Evolutionary conservation across 2,113 vertebrate species (phyloP).

Genomic region (Lasiurus borealis): DNA sequence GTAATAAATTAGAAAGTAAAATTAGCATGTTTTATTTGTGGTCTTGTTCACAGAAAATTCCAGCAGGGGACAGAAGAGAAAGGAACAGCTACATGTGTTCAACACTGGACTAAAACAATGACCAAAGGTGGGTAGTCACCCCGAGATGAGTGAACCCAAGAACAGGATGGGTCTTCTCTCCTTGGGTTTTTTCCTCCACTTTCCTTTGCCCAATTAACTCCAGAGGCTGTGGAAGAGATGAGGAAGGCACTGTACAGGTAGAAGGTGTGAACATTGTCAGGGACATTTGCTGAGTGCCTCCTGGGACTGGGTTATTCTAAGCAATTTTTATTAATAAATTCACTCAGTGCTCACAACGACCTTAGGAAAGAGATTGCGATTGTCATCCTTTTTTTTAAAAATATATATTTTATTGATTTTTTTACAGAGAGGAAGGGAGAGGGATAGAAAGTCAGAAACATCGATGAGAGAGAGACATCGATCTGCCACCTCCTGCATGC

Average conservation of each 20-base stretch:
- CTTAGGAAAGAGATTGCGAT: not conserved
- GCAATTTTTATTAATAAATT: not conserved
- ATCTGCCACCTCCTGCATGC: too few species aligned
- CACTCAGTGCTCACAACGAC: not conserved
- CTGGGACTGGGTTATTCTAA: not conserved
- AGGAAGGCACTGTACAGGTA: not conserved
- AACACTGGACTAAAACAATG: not conserved
- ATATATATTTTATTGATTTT: too few species aligned
- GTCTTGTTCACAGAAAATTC: conserved; percentile 10
- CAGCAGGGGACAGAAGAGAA: not conserved
- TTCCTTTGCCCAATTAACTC: not conserved
- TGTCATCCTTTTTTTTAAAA: too few species aligned
- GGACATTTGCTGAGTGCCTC: not conserved
- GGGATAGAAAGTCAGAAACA: too few species aligned
- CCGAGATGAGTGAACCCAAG: not conserved
- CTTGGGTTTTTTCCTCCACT: not conserved
- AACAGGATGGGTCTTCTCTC: not conserved
- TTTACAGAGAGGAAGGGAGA: too few species aligned
- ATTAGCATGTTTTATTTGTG: not conserved
- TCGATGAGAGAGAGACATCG: too few species aligned
- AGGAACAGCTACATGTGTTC: not conserved
- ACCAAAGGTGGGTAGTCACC: not conserved
- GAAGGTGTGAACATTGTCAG: not conserved
- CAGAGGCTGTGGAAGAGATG: not conserved
- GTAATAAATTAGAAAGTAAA: conserved; percentile 30